These are phyloP conservation scores for Mercenaria mercenaria DNA, from an alignment of 1,140 invertebrate genomes.

Conservation along the genomic window DNA sequence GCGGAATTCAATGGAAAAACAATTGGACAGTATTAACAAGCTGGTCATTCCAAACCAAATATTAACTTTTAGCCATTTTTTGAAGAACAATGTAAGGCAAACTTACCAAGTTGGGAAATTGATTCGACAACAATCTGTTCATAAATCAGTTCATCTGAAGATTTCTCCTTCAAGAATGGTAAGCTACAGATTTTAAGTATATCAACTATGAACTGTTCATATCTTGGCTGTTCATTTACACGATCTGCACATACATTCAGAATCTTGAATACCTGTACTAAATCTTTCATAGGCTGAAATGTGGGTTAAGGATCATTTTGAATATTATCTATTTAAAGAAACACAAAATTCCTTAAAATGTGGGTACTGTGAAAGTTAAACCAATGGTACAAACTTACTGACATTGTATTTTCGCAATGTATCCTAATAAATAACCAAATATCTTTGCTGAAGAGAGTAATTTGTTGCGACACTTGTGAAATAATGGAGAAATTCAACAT, in stretches of 20 bases:
- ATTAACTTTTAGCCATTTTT: too few species aligned
- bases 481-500: too few species aligned
- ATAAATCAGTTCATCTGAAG: slow-evolving; percentile 85
- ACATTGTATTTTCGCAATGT: too few species aligned
- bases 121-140: slow-evolving; percentile 85
- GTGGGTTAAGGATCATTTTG: slow-evolving; percentile 63
- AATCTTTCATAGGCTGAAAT: slow-evolving; percentile 84
- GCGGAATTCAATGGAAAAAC: too few species aligned
- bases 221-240: slow-evolving; percentile 79
- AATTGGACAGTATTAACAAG: too few species aligned
- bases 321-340: not conserved
- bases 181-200: slow-evolving; percentile 83
- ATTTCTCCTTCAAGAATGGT: slow-evolving; percentile 85
- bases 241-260: slow-evolving; percentile 85
- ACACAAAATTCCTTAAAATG: not conserved
- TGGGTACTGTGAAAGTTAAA: not conserved
- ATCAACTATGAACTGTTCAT: slow-evolving; percentile 83
- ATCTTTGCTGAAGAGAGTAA: too few species aligned
- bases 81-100: too few species aligned
- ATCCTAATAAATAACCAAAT: too few species aligned
- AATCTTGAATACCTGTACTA: slow-evolving; percentile 84
- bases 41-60: too few species aligned
- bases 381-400: too few species aligned
- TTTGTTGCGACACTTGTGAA: too few species aligned
- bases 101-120: slow-evolving; percentile 85